phyloP scores from a whole-genome alignment of 2,797 vertebrate species.

The Platalea minor region DNA sequence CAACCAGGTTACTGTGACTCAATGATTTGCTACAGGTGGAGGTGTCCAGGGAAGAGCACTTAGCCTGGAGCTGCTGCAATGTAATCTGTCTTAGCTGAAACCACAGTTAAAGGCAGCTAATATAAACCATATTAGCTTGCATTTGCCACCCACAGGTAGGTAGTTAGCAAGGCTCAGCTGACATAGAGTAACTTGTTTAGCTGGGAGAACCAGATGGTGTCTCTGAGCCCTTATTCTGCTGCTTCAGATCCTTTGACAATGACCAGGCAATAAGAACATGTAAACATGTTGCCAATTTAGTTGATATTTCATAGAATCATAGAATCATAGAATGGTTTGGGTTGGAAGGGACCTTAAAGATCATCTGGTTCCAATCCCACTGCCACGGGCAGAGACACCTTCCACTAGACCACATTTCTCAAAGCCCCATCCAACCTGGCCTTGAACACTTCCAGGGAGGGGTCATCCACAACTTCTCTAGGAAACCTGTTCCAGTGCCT shows the following conservation, averaged over 20 bases:
- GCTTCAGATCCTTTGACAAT: background rate
- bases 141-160: background rate
- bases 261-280: background rate
- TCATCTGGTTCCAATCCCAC: too few species aligned
- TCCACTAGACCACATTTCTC: too few species aligned
- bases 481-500: too few species aligned
- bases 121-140: background rate
- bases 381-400: too few species aligned
- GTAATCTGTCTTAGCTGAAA: background rate
- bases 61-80: background rate
- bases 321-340: too few species aligned
- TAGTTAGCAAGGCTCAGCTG: background rate
- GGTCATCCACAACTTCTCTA: too few species aligned
- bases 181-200: background rate
- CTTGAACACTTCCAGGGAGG: too few species aligned
- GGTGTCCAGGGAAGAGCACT: fast-evolving
- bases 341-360: too few species aligned
- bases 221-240: background rate
- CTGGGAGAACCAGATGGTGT: background rate
- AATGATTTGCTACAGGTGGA: background rate
- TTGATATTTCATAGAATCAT: background rate
- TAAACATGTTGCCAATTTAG: background rate
- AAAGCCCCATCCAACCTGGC: too few species aligned
- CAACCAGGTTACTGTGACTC: background rate
- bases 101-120: background rate